Conservation (phyloP, 2,113 vertebrate species). For the Dipodomys merriami region DNA sequence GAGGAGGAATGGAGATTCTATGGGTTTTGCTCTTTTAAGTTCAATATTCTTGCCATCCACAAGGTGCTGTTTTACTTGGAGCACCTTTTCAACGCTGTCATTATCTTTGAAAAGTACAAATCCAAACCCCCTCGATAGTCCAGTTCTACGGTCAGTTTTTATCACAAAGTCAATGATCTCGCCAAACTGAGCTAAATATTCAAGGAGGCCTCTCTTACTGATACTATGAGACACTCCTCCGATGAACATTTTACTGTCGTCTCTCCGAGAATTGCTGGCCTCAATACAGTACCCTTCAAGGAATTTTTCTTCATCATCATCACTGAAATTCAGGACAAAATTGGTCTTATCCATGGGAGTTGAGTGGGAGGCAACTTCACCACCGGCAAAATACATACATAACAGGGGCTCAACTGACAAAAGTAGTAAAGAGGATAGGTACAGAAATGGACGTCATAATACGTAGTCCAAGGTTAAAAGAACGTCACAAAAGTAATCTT, state of each 20-base stretch:
- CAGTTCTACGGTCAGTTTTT: background rate
- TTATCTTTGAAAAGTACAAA: constrained; percentile 59
- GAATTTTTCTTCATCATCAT: background rate
- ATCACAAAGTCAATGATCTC: constrained; percentile 23
- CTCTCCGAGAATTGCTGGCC: background rate
- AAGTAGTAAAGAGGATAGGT: background rate
- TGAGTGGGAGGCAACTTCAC: fast-evolving
- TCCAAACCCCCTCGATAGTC: background rate
- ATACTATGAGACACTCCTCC: background rate
- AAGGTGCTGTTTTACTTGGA: constrained; percentile 54
- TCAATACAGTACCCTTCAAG: background rate
- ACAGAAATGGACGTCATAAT: background rate
- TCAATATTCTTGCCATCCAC: background rate
- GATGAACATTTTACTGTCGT: constrained; percentile 25
- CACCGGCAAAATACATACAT: fast-evolving
- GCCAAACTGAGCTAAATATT: constrained; percentile 32
- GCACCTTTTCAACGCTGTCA: background rate
- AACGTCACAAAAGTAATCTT: background rate
- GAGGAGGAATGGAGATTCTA: background rate
- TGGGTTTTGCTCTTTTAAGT: background rate
- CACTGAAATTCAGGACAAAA: fast-evolving
- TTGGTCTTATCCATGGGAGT: background rate
- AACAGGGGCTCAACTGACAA: background rate
- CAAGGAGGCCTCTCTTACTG: background rate
- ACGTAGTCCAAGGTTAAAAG: too few relatives aligned